Evolutionary conservation across 2,113 vertebrate genomes (phyloP), one percentile per base, ranked within the genome.

Genomic region (Chaetodon trifascialis): DNA sequence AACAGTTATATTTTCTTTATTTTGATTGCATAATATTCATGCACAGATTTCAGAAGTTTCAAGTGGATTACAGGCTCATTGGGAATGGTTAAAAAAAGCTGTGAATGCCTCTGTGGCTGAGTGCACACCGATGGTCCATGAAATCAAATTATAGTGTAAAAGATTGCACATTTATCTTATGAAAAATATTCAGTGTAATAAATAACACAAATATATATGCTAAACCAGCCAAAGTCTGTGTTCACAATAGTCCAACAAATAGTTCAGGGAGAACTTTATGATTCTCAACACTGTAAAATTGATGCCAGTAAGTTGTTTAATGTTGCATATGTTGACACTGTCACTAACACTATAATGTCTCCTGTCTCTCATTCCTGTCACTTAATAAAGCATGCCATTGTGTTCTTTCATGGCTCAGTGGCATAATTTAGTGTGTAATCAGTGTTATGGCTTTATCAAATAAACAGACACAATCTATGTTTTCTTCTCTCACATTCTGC

Each of bases 81-180:
- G 40, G 17, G 42, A 46, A 65, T 25, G n/a, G 17, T 30, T 46
- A 21, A 6, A 38, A 11, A 55, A 11, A 23, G 19, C 21, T 42
- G 23, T 56, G 30, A 46, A 23, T 15, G 10, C 25, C 15, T 73
- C 16, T 30, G n/a, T 44, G 46, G 10, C 40, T 40, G 25, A 49
- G 23, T 16, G 23, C 54, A 25, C 7, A 1, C 46, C 47, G 30
- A 3, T 23, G 51, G 11, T 62, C 70, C 17, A 7, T 58, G 60
- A 59, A 58, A 75, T 79, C 70, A 42, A 64, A 74, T 74, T 60
- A 54, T 63, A 79, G 5, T 10, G 19, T 73, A 25, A 38, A 2
- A 30, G 34, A 23, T 55, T 38, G 36, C 6, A n/a, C n/a, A 52
- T 21, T 23, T 46, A 3, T 46, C 56, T 59, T 16, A 14, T 72